phyloP scores from a whole-genome alignment of 2,888 invertebrate genomes.

The Erannis defoliaria region DNA sequence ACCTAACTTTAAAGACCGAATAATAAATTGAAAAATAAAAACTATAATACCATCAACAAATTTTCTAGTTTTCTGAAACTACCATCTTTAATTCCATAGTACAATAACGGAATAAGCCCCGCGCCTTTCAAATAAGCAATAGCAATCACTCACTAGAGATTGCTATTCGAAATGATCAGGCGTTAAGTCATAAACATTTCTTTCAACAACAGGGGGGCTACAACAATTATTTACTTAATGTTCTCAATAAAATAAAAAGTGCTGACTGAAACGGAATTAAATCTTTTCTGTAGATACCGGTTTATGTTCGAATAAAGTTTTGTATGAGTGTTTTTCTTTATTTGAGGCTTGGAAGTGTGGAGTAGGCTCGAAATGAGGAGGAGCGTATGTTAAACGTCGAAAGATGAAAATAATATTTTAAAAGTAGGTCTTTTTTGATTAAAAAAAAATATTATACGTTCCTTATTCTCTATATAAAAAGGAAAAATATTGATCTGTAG shows the following conservation, averaged over 20 bases:
- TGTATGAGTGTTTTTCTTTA: slow-evolving; percentile 64
- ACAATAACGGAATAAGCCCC: neutral
- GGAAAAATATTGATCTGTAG: too few relatives aligned
- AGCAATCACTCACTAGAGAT: slow-evolving; percentile 46
- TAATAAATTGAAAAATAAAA: too few relatives aligned
- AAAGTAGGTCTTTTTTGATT: too few relatives aligned
- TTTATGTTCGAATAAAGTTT: slow-evolving; percentile 73
- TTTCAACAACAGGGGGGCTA: slow-evolving; percentile 44
- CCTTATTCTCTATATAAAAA: too few relatives aligned
- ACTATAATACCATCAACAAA: too few relatives aligned
- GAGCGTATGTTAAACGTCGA: too few relatives aligned
- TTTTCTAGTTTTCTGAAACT: too few relatives aligned
- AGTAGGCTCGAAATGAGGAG: slow-evolving; percentile 12
- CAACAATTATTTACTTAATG: slow-evolving; percentile 71
- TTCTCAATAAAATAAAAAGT: slow-evolving; percentile 75
- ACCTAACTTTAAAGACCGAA: too few relatives aligned
- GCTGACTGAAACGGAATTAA: slow-evolving; percentile 77
- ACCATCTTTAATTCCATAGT: neutral
- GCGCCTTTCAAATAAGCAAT: slow-evolving; percentile 48
- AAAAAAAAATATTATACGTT: too few relatives aligned
- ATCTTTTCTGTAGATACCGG: slow-evolving; percentile 68
- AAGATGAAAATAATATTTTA: too few relatives aligned
- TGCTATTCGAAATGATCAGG: slow-evolving; percentile 69
- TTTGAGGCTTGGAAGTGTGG: slow-evolving; percentile 31
- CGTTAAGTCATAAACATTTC: slow-evolving; percentile 53